These are phyloP conservation scores for Gallinago media DNA, from an alignment of 2,113 vertebrate genomes.

Conservation along the genomic window DNA sequence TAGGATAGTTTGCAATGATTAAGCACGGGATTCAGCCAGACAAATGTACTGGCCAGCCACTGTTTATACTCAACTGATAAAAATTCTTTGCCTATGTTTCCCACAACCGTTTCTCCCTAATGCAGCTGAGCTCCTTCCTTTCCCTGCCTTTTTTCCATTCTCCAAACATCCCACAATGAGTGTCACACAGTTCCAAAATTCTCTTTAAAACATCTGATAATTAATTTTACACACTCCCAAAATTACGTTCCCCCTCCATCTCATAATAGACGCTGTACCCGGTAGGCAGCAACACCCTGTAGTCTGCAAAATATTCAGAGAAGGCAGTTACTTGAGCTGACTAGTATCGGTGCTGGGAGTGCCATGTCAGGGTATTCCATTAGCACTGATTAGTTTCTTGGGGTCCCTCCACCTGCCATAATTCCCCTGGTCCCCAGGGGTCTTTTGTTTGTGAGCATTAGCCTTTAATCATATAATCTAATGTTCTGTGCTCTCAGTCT, in stretches of 20 bases:
- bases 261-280: neutral
- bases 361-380: neutral
- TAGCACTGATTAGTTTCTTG: neutral
- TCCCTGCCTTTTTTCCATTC: neutral
- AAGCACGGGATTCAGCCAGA: neutral
- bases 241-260: neutral
- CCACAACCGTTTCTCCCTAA: neutral
- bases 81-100: neutral
- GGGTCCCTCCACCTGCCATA: neutral
- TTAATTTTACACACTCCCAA: neutral
- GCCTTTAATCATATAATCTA: neutral
- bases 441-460: neutral
- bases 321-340: neutral
- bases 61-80: neutral
- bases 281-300: neutral
- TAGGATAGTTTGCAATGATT: neutral
- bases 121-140: rapidly evolving
- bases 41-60: neutral
- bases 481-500: neutral
- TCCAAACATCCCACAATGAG: neutral
- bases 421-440: neutral
- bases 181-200: neutral
- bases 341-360: rapidly evolving
- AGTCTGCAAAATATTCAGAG: neutral
- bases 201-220: neutral